Evolutionary conservation across 2,888 invertebrate species (phyloP), one percentile per base, ranked within the genome.

Genomic region (Eupithecia vulgata): DNA sequence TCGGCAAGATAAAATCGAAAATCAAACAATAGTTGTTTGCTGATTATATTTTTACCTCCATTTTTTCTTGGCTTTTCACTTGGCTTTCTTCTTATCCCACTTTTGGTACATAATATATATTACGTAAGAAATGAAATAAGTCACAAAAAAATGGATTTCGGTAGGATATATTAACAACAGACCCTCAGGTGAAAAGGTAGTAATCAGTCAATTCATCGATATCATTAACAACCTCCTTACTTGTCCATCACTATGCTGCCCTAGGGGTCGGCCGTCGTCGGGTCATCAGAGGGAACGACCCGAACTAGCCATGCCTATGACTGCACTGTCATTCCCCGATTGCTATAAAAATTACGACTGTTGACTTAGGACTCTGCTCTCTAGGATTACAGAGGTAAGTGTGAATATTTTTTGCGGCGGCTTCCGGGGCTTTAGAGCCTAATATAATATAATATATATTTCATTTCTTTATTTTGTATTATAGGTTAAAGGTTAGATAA

Each of bases 241-340:
- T 76, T 70, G 68, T 40, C 71, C 85, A 77, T 79, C 84, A 79
- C 85, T 86, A 83, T 76, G 74, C 79, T 81, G 82, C 86, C 85
- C 88, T 85, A 85, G 88, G 87, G 91, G 87, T 88, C 84, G 86
- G 82, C 83, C 82, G 87, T 84, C 83, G 85, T 84, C 83, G 85
- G 90, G 88, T 91, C 91, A 89, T 91, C 90, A 88, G 84, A 86
- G 88, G 85, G 85, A 86, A 83, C 84, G 87, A 88, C 83, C 84
- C 84, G 82, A 82, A 79, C 85, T 84, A 84, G 82, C 85, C 85
- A 82, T 88, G 88, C 84, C 88, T 88, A 87, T 89, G 88, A 89
- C 82, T 81, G 82, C 77, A 81, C 82, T 85, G 87, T 87, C 88
- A 87, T 87, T 86, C 86, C 84, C 82, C 79, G 80, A 76, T 77